phyloP scores from a whole-genome alignment of 2,888 invertebrate genomes.

The Tethea ocularis region DNA sequence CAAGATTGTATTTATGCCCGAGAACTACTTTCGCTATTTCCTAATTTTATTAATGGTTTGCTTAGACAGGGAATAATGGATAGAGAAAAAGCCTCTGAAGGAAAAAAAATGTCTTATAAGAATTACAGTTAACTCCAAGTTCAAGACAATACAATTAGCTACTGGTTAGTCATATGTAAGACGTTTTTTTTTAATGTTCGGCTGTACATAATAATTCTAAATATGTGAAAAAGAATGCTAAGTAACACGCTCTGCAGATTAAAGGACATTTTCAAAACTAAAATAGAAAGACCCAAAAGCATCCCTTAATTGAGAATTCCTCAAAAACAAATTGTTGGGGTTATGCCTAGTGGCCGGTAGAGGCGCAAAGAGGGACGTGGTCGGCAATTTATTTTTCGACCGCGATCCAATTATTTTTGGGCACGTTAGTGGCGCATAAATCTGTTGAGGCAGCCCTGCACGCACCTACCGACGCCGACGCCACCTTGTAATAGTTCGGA shows the following conservation, averaged over 20 bases:
- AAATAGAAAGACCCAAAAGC: constrained; percentile 20
- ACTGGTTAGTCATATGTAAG: too few species aligned
- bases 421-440: constrained; percentile 74
- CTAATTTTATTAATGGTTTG: constrained; percentile 3
- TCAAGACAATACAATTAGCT: background rate
- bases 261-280: background rate
- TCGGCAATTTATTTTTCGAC: constrained; percentile 78
- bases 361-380: constrained; percentile 41
- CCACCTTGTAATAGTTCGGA: constrained; percentile 49
- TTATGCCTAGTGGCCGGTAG: constrained; percentile 53
- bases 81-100: background rate
- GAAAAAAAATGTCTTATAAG: background rate
- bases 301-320: constrained; percentile 55
- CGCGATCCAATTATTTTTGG: constrained; percentile 80
- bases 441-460: constrained; percentile 53
- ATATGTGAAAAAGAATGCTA: background rate
- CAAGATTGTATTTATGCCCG: constrained; percentile 1
- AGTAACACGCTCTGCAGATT: background rate
- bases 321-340: constrained; percentile 69
- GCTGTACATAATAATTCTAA: background rate
- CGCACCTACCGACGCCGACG: constrained; percentile 43
- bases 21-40: background rate
- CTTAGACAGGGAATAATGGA: background rate
- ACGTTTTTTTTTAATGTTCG: too few species aligned
- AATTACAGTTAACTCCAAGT: background rate